Conservation (phyloP, 1,140 invertebrate species). For the Pogonomyrmex californicus region DNA sequence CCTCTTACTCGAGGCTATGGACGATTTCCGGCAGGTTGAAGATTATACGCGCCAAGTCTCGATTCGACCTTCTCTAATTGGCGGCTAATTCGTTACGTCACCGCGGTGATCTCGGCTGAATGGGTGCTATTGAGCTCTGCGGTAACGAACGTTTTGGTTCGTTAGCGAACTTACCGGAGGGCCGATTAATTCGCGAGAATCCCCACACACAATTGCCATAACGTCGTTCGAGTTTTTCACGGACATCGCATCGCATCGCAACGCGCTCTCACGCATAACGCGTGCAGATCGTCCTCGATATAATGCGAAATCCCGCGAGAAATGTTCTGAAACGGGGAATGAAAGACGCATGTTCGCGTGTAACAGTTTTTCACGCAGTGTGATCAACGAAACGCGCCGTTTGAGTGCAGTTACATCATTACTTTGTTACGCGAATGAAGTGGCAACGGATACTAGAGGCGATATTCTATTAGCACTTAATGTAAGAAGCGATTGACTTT, state of each 20-base stretch:
- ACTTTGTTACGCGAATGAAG: conserved; percentile 20
- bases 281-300: conserved; percentile 41
- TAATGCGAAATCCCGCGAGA: conserved; percentile 39
- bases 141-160: conserved; percentile 62
- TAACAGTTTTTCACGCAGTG: conserved; percentile 57
- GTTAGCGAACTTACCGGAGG: conserved; percentile 52
- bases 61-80: conserved; percentile 51
- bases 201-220: conserved; percentile 54
- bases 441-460: neutral
- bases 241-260: neutral
- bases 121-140: conserved; percentile 35
- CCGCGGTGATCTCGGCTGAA: conserved; percentile 36
- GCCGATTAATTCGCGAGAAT: conserved; percentile 51
- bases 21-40: conserved; percentile 34
- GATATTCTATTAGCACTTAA: neutral
- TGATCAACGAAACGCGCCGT: conserved; percentile 47
- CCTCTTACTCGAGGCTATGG: neutral
- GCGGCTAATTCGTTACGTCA: conserved; percentile 34
- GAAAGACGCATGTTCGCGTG: conserved; percentile 31
- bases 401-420: conserved; percentile 49
- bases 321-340: conserved; percentile 46
- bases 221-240: conserved; percentile 31
- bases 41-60: conserved; percentile 17
- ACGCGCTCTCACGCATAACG: conserved; percentile 43
- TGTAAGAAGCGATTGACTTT: neutral